Base-by-base conservation (phyloP, 2,113 vertebrate species). In the Oreocharis arfaki region DNA sequence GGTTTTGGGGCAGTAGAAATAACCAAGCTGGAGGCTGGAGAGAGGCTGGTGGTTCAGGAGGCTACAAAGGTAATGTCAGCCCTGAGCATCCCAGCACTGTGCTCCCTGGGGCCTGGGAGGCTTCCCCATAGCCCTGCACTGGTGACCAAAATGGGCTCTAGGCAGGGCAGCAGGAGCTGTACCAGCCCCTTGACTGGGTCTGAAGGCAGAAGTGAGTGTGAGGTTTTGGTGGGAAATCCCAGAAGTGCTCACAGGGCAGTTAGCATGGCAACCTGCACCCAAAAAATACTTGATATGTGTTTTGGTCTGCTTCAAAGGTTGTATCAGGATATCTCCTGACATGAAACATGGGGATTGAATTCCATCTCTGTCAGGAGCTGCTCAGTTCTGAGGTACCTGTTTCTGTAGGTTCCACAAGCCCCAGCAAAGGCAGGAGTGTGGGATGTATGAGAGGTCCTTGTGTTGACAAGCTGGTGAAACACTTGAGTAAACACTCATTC, bases 401-500 rank as follows among this genome's bases (percentile, higher is more conserved):
- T 71, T 37, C 44, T 64, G 77, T 59, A 49, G 49, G 41, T 87
- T 84, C 28, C 1, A 1, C 16, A n/a, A 60, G 23, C 16, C 50
- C 33, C 27, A 70, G 52, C 2, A 7, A 84, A 73, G 42, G 17
- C 32, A 79, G 59, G 50, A 28, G 32, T 56, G 68, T 5, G 7
- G 63, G 42, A 55, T 2, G 6, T 33, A 86, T 39, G 47, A 86
- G 50, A 63, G 49, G 67, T 81, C 46, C 28, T 79, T 39, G 42
- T 52, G 50, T 83, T 95, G 87, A 33, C 56, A 91, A 84, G 71
- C 50, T 90, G 69, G 60, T 63, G 71, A 77, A 71, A 69, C 65
- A 82, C 44, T 78, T 53, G 65, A 56, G 74, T 87, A 91, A 95
- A 90, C 49, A 57, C 67, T 77, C 67, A 20, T 16, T 77, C 18